Percentiles rank a stretch among this genome's conserved stretches.
Evolutionary conservation across 2,888 invertebrate species (phyloP).

Genomic region (Leptopilina syphax): DNA sequence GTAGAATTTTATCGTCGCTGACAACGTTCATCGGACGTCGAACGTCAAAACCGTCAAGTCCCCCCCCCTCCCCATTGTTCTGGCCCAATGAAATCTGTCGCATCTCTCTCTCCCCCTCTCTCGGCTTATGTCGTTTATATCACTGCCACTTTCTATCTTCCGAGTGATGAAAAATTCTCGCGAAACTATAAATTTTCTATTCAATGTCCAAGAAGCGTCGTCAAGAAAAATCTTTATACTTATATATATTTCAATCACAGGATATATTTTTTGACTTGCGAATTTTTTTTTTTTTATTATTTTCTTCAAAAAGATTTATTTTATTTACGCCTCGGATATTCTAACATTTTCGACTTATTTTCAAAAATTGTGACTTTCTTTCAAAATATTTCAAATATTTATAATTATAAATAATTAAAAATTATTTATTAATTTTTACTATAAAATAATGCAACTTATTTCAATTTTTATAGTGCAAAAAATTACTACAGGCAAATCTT

Average conservation of each 20-base stretch:
- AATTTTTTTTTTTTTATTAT: no score
- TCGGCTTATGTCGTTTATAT: slow-evolving; percentile 33
- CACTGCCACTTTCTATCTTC: slow-evolving; percentile 23
- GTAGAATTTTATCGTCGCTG: slow-evolving; percentile 57
- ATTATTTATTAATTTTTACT: no score
- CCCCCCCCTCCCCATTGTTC: not conserved
- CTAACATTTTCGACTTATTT: no score
- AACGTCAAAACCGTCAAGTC: slow-evolving; percentile 40
- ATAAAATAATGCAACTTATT: no score
- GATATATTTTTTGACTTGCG: not conserved
- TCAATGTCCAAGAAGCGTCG: not conserved
- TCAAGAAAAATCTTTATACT: not conserved
- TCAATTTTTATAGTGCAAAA: no score
- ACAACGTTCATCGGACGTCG: slow-evolving; percentile 50
- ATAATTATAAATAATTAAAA: no score
- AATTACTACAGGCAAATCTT: no score
- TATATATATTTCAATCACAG: not conserved
- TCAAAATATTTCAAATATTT: no score
- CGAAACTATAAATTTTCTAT: slow-evolving; percentile 18
- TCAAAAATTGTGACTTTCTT: no score
- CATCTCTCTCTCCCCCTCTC: not conserved
- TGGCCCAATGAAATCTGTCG: slow-evolving; percentile 11
- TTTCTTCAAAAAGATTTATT: no score
- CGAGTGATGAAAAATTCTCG: slow-evolving; percentile 30
- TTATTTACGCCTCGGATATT: no score